Percentiles rank a stretch among this genome's conserved stretches.
Conservation (phyloP, 2,888 invertebrate species). For the Pachycephus smyrnensis region DNA sequence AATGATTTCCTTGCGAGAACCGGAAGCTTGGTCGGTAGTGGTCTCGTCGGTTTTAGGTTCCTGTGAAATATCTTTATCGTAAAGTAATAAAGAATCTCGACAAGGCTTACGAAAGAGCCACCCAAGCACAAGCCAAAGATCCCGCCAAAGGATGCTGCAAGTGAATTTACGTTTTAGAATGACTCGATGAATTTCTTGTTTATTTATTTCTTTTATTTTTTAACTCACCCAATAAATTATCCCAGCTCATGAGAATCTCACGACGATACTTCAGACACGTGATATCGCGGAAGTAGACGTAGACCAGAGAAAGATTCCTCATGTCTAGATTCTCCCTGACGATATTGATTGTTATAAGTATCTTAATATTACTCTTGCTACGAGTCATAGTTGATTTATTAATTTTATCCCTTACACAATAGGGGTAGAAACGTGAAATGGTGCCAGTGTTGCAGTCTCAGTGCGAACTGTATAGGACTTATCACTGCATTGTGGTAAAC, state of each 20-base stretch:
- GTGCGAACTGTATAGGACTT: slow-evolving; percentile 36
- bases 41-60: neutral
- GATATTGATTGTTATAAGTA: neutral
- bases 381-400: neutral
- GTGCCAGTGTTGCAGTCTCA: slow-evolving; percentile 31
- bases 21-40: neutral
- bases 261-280: slow-evolving; percentile 71
- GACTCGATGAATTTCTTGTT: neutral
- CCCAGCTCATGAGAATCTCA: slow-evolving; percentile 71
- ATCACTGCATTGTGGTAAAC: slow-evolving; percentile 51
- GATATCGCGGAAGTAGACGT: slow-evolving; percentile 60
- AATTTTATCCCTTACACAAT: slow-evolving; percentile 35
- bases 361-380: neutral
- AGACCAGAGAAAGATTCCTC: slow-evolving; percentile 44
- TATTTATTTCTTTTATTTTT: slow-evolving; percentile 2
- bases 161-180: neutral
- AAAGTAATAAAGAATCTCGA: slow-evolving; percentile 70
- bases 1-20: neutral
- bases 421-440: slow-evolving; percentile 29
- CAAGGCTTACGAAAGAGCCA: slow-evolving; percentile 73
- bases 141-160: slow-evolving; percentile 73
- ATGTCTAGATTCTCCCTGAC: slow-evolving; percentile 37
- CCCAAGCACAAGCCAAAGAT: slow-evolving; percentile 75
- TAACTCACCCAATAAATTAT: slow-evolving; percentile 69
- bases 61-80: slow-evolving; percentile 29